Evolutionary conservation across 2,113 vertebrate genomes (phyloP), one percentile per base, ranked within the genome.

Genomic region (Cottus gobio): DNA sequence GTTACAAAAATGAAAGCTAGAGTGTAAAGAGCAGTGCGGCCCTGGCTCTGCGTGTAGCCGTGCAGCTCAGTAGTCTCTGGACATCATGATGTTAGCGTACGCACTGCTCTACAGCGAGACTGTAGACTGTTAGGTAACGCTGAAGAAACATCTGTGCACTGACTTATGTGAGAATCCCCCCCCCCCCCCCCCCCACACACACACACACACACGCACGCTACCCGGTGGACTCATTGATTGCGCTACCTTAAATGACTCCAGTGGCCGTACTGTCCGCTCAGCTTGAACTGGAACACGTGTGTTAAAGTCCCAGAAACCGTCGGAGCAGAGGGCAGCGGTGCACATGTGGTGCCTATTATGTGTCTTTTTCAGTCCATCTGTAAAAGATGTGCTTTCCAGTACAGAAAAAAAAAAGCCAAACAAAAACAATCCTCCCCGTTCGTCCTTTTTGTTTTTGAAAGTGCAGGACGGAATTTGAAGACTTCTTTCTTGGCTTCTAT

Each of bases 271-370:
- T 12, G 24, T 72, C 28, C 4, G 9, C 36, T 74, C 31, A 37
- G 22, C 62, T 4, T 52, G 39, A 62, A 50, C 16, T 80, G 68
- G 73, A 28, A 24, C 62, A 20, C 4, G 1, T 48, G 16, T 48
- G 16, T 31, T 39, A n/a, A 52, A 42, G 13, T 54, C n/a, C 71
- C 42, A 54, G 13, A 54, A 20, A 24, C 5, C 4, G 56, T 26
- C 15, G 7, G 31, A 44, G 4, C 52, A 57, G 65, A 71, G 24
- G 46, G 46, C 18, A 48, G 46, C 46, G 18, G 3, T 22, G 5
- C 50, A 67, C 68, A 71, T 52, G 72, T 56, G 67, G 20, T 50
- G 69, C 28, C 46, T 63, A 36, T 60, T 58, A 60, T 16, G 31
- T 34, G 15, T 37, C 63, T 54, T 44, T 74, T 74, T 12, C 42